Base-by-base conservation (phyloP, 2,888 invertebrate species). In the Odontocerum albicorne region DNA sequence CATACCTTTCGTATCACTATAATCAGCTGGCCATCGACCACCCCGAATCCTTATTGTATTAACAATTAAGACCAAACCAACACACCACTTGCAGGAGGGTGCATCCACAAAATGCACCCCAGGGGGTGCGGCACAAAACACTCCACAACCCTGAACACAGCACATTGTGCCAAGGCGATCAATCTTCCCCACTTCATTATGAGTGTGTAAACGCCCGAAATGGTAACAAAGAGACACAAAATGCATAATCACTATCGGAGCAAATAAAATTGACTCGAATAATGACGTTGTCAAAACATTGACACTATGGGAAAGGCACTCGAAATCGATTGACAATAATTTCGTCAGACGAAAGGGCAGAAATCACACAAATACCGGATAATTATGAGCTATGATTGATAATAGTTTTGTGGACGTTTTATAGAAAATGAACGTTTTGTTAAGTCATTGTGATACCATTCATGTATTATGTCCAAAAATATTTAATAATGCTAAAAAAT, bases 241-340 rank as follows among this genome's bases (percentile, higher is more conserved):
- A 35, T 20, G 46, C 46, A 46, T 33, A 20, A 46, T 46, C 46
- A 46, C 35, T 17, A 10, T 8, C 15, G 21, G 42, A 35, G 47
- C 51, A 45, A 33, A 57, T 32, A 10, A 22, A 33, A 43, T 40
- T 40, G 42, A 17, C 21, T 16, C 21, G 21, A 43, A 51, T 16
- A 55, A 49, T 58, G 54, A 58, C 55, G 46, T 43, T 58, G 58
- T 58, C 58, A 58, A 54, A 58, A 58, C 49, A 58, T 55, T 55
- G 46, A 47, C 4, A 31, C 10, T 27, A 27, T 39, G 38, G 22
- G 35, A 31, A 39, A 17, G 19, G 39, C 39, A 39, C 27, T 46
- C 15, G 8, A 46, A 13, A 46, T 35, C 20, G 16, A 12, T 32
- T 33, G 32, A 44, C 44, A 33, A 31, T 8, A 8, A 16, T 32